phyloP scores from a whole-genome alignment of 2,888 invertebrate genomes.

The Melieria omissa region DNA sequence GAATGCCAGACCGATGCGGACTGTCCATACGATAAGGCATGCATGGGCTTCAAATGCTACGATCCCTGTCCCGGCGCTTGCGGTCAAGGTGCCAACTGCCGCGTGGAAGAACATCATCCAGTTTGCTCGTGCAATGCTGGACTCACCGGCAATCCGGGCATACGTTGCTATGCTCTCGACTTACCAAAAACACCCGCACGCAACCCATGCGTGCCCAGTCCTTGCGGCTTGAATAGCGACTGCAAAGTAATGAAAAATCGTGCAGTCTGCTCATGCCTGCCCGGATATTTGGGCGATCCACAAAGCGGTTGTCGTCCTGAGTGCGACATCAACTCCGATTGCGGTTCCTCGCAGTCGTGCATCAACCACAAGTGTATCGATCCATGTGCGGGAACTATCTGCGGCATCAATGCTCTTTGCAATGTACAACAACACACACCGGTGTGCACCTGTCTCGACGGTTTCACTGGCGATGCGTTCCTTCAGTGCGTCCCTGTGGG shows the following conservation, averaged over 20 bases:
- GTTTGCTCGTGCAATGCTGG: conserved; percentile 80
- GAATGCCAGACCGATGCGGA: conserved; percentile 85
- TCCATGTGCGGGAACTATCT: conserved; percentile 79
- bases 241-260: conserved; percentile 77
- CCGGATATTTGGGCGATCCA: conserved; percentile 83
- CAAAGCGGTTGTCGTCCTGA: conserved; percentile 80
- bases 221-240: conserved; percentile 83
- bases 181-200: conserved; percentile 69
- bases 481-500: conserved; percentile 75
- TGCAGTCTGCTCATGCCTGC: conserved; percentile 81
- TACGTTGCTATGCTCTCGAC: conserved; percentile 75
- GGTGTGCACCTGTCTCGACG: conserved; percentile 81
- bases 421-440: conserved; percentile 83
- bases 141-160: conserved; percentile 80
- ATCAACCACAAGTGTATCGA: conserved; percentile 79
- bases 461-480: conserved; percentile 83
- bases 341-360: conserved; percentile 79
- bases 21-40: conserved; percentile 78
- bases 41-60: conserved; percentile 82
- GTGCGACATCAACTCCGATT: conserved; percentile 86
- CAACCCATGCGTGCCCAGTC: conserved; percentile 78
- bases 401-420: conserved; percentile 85
- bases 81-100: conserved; percentile 79
- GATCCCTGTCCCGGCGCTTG: conserved; percentile 87
- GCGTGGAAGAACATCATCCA: conserved; percentile 82